These are phyloP conservation scores for Tringa solitaria DNA, from an alignment of 2,113 vertebrate genomes.

Conservation along the genomic window DNA sequence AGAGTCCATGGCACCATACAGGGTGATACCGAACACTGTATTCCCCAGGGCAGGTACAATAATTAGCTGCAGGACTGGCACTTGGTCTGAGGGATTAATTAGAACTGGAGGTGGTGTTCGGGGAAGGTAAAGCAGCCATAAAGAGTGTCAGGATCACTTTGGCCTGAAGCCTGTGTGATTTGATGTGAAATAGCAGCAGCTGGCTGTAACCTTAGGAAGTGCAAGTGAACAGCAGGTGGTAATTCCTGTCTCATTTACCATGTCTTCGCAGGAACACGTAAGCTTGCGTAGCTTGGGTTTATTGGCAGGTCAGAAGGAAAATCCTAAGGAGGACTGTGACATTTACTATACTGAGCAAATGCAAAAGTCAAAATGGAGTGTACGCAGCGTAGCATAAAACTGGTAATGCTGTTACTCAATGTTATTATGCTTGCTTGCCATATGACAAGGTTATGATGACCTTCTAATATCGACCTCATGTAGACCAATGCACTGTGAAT, in stretches of 20 bases:
- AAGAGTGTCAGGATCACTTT: constrained; percentile 51
- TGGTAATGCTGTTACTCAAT: not conserved
- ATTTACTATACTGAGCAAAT: constrained; percentile 6
- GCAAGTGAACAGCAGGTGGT: constrained; percentile 64
- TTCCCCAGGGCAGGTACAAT: constrained; percentile 45
- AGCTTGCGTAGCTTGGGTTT: constrained; percentile 41
- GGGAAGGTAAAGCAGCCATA: constrained; percentile 13
- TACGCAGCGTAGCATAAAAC: not conserved
- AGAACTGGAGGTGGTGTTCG: constrained; percentile 29
- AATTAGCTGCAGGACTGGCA: constrained; percentile 52
- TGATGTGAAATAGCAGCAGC: constrained; percentile 64
- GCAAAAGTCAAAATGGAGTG: not conserved
- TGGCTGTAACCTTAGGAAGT: constrained; percentile 66
- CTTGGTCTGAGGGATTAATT: constrained; percentile 48
- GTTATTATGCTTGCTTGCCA: not conserved
- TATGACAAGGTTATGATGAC: not conserved
- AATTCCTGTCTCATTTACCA: constrained; percentile 67
- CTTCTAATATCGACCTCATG: not conserved
- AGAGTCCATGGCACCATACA: not conserved
- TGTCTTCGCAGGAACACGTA: constrained; percentile 66
- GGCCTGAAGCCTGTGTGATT: constrained; percentile 33
- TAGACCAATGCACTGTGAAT: not conserved
- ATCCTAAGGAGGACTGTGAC: not conserved
- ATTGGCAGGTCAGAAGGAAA: constrained; percentile 63
- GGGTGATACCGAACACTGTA: constrained; percentile 24